Conservation (phyloP, 2,797 vertebrate species). For the Tokudaia tokunoshimensis region DNA sequence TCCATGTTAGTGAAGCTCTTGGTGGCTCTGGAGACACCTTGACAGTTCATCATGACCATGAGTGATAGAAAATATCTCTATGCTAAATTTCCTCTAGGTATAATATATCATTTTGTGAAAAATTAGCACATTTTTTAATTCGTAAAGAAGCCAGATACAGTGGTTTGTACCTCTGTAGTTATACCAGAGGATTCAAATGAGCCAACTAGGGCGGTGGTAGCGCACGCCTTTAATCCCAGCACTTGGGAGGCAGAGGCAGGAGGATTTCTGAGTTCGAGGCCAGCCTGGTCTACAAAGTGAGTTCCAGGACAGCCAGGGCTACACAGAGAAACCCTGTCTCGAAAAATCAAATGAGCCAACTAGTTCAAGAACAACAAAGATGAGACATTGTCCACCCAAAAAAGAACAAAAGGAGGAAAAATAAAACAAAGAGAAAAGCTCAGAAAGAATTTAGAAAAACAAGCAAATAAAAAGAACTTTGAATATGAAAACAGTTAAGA, state of each 20-base stretch:
- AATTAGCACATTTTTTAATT: neutral
- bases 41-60: neutral
- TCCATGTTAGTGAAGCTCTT: neutral
- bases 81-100: conserved; percentile 20
- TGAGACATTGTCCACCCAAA: neutral
- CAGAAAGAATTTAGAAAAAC: neutral
- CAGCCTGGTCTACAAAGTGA: no score
- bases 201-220: no score
- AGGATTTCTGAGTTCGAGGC: no score
- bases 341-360: neutral
- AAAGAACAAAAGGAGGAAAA: neutral
- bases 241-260: no score
- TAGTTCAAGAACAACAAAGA: neutral
- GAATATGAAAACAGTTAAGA: neutral
- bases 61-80: neutral
- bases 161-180: neutral
- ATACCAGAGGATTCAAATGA: neutral
- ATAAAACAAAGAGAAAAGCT: neutral
- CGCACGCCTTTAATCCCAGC: no score
- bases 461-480: neutral
- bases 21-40: neutral
- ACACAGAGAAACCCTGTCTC: no score
- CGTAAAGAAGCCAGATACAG: neutral
- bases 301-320: no score
- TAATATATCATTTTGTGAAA: conserved; percentile 39